These are phyloP conservation scores for Steatornis caripensis DNA, from an alignment of 2,113 vertebrate genomes.

Conservation along the genomic window DNA sequence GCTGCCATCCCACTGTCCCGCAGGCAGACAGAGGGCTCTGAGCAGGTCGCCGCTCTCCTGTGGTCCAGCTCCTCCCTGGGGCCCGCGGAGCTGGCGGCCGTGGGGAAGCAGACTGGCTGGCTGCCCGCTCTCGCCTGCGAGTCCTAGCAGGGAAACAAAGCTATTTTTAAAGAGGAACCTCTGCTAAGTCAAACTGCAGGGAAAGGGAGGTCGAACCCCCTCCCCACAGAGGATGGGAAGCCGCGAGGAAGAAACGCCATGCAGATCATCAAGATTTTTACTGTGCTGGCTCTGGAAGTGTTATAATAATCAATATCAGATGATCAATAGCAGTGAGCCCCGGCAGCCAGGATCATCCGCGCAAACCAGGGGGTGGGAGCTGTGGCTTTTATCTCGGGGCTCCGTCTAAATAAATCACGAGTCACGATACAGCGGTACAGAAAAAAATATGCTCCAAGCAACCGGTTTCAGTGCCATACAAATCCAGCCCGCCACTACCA, in stretches of 20 bases:
- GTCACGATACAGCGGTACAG: not conserved
- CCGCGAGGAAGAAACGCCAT: not conserved
- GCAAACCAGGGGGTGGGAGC: not conserved
- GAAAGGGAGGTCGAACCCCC: not conserved
- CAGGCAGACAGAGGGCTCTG: not conserved
- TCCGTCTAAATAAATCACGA: constrained; percentile 11
- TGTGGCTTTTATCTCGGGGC: not conserved
- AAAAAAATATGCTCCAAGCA: constrained; percentile 1
- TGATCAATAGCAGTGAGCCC: constrained; percentile 11
- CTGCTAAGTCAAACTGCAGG: constrained; percentile 2
- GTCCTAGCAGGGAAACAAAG: constrained; percentile 52
- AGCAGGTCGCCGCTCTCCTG: not conserved
- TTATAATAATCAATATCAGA: constrained; percentile 43
- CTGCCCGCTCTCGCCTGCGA: constrained; percentile 37
- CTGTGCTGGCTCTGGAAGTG: not conserved
- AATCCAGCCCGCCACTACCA: not conserved
- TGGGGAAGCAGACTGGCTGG: constrained; percentile 60
- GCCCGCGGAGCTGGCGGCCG: not conserved
- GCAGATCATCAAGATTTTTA: constrained; percentile 8
- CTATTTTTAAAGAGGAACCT: constrained; percentile 64
- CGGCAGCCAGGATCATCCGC: not conserved
- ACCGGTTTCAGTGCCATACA: not conserved
- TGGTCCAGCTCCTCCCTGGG: constrained; percentile 40
- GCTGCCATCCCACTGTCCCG: not conserved
- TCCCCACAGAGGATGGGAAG: not conserved